These are phyloP conservation scores for Campylomormyrus numenius DNA, from an alignment of 2,113 vertebrate species.

Conservation along the genomic window DNA sequence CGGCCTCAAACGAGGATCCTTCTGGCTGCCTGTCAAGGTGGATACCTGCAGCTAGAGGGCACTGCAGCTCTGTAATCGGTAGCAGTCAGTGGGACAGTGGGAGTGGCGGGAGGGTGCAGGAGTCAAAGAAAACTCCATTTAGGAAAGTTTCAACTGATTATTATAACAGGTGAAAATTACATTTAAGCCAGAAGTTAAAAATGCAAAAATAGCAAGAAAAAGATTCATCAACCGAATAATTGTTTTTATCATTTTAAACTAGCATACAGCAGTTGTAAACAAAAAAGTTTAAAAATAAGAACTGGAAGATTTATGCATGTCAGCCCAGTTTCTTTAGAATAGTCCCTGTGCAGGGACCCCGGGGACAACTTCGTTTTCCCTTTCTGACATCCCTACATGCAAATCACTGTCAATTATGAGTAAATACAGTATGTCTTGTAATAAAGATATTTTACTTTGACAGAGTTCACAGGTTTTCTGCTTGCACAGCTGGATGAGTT, in stretches of 20 bases:
- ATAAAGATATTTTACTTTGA: not conserved
- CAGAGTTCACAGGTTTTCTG: not conserved
- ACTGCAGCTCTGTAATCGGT: not conserved
- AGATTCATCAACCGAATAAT: not conserved
- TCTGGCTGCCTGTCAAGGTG: not conserved
- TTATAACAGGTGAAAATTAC: not conserved
- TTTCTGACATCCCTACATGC: not conserved
- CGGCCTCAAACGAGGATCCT: not conserved
- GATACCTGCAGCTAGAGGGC: conserved; percentile 5
- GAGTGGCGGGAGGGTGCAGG: not conserved
- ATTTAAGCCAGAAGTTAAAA: not conserved
- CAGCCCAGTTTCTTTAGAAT: not conserved
- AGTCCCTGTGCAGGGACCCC: not conserved
- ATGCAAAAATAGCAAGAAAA: not conserved
- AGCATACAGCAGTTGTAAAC: not conserved
- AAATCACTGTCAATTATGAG: not conserved
- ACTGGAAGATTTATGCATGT: not conserved
- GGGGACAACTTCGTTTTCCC: not conserved
- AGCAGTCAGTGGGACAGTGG: not conserved
- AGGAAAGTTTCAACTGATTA: conserved; percentile 7
- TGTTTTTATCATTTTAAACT: not conserved
- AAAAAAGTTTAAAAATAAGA: not conserved
- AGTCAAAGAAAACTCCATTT: not conserved
- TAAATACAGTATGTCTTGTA: not conserved
- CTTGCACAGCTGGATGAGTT: not conserved